Evolutionary conservation across 2,113 vertebrate species (phyloP), one percentile per base, ranked within the genome.

Genomic region (Nycticryphes semicollaris): DNA sequence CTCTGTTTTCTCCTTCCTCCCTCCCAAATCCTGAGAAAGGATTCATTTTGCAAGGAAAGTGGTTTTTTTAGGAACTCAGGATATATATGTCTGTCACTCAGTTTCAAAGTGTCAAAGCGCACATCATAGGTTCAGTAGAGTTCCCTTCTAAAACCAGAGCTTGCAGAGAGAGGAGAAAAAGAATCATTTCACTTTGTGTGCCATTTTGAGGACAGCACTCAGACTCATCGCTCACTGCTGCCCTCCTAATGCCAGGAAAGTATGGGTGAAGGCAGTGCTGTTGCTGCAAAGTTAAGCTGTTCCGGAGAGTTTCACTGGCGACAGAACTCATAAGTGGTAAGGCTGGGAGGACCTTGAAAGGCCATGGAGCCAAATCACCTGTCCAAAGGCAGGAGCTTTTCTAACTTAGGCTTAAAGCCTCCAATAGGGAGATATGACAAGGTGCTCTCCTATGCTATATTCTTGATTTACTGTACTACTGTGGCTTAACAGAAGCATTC

Each of bases 141-240:
- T 16, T 92, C 17, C 10, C 13, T 68, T 87, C 14, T 59, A 75
- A 89, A 74, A 15, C 7, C 9, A 54, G 37, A 87, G 10, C 12
- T 37, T 30, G 13, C 2, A 28, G 64, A 51, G 53, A 66, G 41
- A 73, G 25, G 8, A 30, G 12, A 51, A 56, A 24, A 87, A 73
- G 5, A 17, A 50, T 37, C 0, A 1, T 53, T 64, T 51, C 19
- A n/a, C 18, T 51, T 30, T 30, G 14, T 37, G 14, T 41, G 4
- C 28, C 8, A 0, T 64, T 48, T 51, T 79, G 72, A 93, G 25
- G 37, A 59, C 25, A 60, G 7, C 27, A 39, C 23, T 39, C 3
- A 0, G 1, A 39, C 23, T 39, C 3, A 0, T 1, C 1, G 1
- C 9, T 62, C 35, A 45, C 18, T 1, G 2, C 41, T 84, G 28